Conservation (phyloP, 2,888 invertebrate genomes). For the Drosophila nigricruria region DNA sequence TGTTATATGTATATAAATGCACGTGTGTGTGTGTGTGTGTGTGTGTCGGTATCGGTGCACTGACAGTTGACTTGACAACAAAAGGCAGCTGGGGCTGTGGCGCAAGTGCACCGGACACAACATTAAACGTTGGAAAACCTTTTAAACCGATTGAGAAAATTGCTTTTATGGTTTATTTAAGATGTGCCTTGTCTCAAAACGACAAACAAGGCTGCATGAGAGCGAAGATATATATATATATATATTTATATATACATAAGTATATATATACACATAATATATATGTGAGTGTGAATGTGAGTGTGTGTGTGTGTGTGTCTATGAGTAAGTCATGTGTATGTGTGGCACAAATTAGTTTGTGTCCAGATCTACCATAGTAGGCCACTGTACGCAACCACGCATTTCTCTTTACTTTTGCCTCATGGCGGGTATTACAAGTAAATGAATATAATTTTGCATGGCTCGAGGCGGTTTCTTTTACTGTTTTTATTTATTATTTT, state of each 20-base stretch:
- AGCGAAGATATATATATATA: conserved; percentile 31
- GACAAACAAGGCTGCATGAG: conserved; percentile 22
- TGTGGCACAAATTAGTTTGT: conserved; percentile 63
- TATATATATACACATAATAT: conserved; percentile 10
- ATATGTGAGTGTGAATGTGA: conserved; percentile 1
- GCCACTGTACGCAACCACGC: conserved; percentile 85
- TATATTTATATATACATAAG: conserved; percentile 13
- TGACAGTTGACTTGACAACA: conserved; percentile 34
- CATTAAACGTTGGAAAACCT: conserved; percentile 65
- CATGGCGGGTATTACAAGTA: conserved; percentile 37
- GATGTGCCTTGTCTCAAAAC: conserved; percentile 43
- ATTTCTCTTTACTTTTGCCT: conserved; percentile 63
- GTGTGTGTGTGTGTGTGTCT: conserved; percentile 24
- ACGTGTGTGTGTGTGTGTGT: conserved; percentile 21
- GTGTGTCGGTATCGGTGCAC: conserved; percentile 31
- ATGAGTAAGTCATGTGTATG: conserved; percentile 17
- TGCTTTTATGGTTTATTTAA: conserved; percentile 62
- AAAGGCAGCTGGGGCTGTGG: conserved; percentile 1
- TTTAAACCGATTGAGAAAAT: conserved; percentile 70
- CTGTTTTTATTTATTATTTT: background rate
- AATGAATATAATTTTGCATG: conserved; percentile 49
- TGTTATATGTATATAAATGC: conserved; percentile 24
- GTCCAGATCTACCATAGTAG: conserved; percentile 85
- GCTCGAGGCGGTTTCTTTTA: conserved; percentile 25
- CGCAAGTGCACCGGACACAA: conserved; percentile 48